phyloP scores from a whole-genome alignment of 2,797 vertebrate species.

The Heteromormyrus szaboi region DNA sequence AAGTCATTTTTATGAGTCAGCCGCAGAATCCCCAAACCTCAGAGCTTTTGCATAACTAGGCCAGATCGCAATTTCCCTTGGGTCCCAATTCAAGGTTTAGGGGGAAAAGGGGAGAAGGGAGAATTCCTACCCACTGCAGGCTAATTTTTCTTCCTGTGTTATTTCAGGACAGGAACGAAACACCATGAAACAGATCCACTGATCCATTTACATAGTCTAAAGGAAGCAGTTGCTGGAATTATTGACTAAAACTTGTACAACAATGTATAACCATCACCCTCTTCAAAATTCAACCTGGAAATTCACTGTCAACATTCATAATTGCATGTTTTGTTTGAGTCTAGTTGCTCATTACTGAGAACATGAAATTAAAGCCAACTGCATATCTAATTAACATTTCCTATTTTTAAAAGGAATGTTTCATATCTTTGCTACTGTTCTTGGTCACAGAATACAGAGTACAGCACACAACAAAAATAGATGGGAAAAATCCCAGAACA shows the following conservation, averaged over 20 bases:
- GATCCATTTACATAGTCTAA: neutral
- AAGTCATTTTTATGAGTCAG: slow-evolving; percentile 62
- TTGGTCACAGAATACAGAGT: neutral
- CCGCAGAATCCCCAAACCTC: slow-evolving; percentile 32
- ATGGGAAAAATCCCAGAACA: neutral
- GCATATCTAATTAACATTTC: neutral
- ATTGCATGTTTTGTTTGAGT: neutral
- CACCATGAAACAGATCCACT: neutral
- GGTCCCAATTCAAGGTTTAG: neutral
- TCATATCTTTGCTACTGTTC: neutral
- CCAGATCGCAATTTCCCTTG: neutral
- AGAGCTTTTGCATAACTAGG: slow-evolving; percentile 5
- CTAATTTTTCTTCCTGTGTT: neutral
- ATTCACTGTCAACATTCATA: neutral
- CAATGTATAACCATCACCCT: neutral
- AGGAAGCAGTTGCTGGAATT: neutral
- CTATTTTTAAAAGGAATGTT: neutral
- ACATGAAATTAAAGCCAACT: neutral
- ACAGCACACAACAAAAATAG: neutral
- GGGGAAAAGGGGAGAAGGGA: neutral
- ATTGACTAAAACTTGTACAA: neutral
- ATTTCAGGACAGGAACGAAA: neutral
- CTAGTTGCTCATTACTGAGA: neutral
- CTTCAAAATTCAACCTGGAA: neutral
- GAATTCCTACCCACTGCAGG: neutral